These are phyloP conservation scores for Dascyllus trimaculatus DNA, from an alignment of 2,113 vertebrate genomes.

Conservation along the genomic window DNA sequence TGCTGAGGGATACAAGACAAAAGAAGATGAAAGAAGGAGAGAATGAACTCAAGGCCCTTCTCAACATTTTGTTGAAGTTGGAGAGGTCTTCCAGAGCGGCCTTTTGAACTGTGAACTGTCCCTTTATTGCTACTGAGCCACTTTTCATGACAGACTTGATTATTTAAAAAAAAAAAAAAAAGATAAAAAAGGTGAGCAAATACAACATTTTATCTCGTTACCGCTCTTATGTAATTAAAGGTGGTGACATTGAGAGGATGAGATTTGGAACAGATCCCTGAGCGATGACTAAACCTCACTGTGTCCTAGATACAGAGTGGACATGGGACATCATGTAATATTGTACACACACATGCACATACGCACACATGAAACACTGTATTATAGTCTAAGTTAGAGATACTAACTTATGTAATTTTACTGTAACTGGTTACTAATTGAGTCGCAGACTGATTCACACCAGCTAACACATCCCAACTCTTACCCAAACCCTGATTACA, in stretches of 20 bases:
- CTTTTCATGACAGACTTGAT: slow-evolving; percentile 46
- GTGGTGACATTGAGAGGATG: slow-evolving; percentile 60
- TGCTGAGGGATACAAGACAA: slow-evolving; percentile 72
- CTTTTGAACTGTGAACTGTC: slow-evolving; percentile 77
- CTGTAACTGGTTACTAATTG: slow-evolving; percentile 74
- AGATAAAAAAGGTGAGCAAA: background rate
- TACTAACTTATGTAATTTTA: slow-evolving; percentile 67
- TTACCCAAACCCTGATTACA: slow-evolving; percentile 64
- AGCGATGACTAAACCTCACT: slow-evolving; percentile 58
- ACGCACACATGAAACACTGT: slow-evolving; percentile 55
- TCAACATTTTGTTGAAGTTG: slow-evolving; percentile 51
- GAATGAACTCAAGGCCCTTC: slow-evolving; percentile 60
- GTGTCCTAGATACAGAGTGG: slow-evolving; percentile 62
- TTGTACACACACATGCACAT: slow-evolving; percentile 30
- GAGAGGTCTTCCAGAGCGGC: slow-evolving; percentile 78
- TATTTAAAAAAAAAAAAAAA: background rate
- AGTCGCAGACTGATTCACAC: slow-evolving; percentile 80
- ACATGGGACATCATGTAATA: slow-evolving; percentile 55
- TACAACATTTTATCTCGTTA: slow-evolving; percentile 15
- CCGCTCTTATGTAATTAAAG: slow-evolving; percentile 48
- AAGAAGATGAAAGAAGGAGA: slow-evolving; percentile 12
- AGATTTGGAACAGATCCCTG: slow-evolving; percentile 63
- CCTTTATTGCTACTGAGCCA: slow-evolving; percentile 72
- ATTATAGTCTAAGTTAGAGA: slow-evolving; percentile 67
- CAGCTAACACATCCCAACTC: slow-evolving; percentile 74